Conservation (phyloP, 1,140 invertebrate genomes). For the Oedothorax gibbosus region DNA sequence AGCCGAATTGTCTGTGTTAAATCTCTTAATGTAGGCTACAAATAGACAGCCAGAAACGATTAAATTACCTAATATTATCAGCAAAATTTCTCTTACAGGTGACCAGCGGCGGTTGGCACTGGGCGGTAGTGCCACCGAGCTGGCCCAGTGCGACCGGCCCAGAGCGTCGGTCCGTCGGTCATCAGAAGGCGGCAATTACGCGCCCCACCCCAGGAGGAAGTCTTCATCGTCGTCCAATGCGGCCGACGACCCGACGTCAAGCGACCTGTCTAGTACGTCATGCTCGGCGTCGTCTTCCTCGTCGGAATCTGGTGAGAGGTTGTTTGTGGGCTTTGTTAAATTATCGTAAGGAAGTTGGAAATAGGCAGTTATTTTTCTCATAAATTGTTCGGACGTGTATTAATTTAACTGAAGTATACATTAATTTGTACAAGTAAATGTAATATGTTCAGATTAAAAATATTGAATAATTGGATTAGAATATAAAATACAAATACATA, state of each 20-base stretch:
- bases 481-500: too few relatives aligned
- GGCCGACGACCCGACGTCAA: conserved; percentile 30
- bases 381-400: too few relatives aligned
- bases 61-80: too few relatives aligned
- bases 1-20: too few relatives aligned
- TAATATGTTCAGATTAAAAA: too few relatives aligned
- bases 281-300: conserved; percentile 23
- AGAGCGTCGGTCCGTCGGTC: conserved; percentile 32
- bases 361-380: too few relatives aligned
- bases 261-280: conserved; percentile 15
- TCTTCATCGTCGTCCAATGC: conserved; percentile 45
- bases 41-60: too few relatives aligned
- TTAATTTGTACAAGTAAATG: too few relatives aligned
- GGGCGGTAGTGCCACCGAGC: conserved; percentile 48
- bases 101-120: conserved; percentile 30
- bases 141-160: conserved; percentile 27
- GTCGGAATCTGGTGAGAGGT: conserved; percentile 15
- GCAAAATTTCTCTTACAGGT: background rate
- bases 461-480: too few relatives aligned
- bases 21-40: too few relatives aligned
- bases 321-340: background rate
- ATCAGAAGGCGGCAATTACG: conserved; percentile 31
- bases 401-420: too few relatives aligned
- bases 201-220: conserved; percentile 1
- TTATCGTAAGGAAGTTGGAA: background rate